Evolutionary conservation across 2,113 vertebrate genomes (phyloP), one percentile per base, ranked within the genome.

Genomic region (Chaetodon trifascialis): DNA sequence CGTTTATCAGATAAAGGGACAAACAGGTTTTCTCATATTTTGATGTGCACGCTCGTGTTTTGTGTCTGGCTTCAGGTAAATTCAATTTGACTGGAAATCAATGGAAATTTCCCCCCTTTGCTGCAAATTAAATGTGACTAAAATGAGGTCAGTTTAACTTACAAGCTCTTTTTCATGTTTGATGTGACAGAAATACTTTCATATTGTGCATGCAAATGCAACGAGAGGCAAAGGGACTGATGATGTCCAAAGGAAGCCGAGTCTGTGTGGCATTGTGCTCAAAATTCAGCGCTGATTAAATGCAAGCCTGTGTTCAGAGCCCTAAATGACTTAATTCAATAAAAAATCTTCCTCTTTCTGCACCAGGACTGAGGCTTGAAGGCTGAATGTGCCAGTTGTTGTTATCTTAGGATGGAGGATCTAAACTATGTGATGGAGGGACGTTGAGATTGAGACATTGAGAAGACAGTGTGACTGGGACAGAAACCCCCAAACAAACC

Each of bases 361-460:
- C 65, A 72, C 19, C 38, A 38, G 5, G 7, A 71, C 34, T 9
- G 3, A 16, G 1, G 47, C 40, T 11, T 47, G n/a, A 25, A 66
- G 16, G 44, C 56, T 60, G 21, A 34, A 56, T 30, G 64, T 36
- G 30, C 15, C 5, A 2, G 55, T 14, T 73, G 62, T 40, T 55
- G 68, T 42, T 42, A 21, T 47, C 8, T 44, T 40, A 11, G 52
- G 34, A 44, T 38, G 0, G 10, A 5, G 49, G 0, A n/a, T 73
- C 56, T 34, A 12, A 63, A 72, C 73, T 46, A 34, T 17, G 52
- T 77, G 68, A 64, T 4, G 70, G 56, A 69, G 12, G 71, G 40
- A 64, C 38, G 68, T 17, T 46, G 40, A 84, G n/a, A n/a, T 17
- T 46, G 40, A 84, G 40, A 64, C 38, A 64, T 17, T 46, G 40